Base-by-base conservation (phyloP, 2,797 vertebrate species). In the Momotus momota region DNA sequence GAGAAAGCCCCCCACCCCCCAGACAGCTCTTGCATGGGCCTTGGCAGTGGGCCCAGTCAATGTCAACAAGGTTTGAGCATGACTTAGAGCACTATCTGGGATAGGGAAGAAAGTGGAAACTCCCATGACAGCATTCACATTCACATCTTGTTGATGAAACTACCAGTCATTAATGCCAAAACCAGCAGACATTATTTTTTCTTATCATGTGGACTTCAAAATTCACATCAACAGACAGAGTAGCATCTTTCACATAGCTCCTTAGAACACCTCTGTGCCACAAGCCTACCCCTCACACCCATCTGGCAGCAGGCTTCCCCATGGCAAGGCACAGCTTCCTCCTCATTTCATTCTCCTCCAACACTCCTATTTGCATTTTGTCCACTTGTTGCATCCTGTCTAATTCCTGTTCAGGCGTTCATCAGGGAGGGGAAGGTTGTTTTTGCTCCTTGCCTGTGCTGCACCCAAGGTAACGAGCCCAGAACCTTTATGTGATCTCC, bases 341-440 rank as follows among this genome's bases (percentile, higher is more conserved):
- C 75, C 72, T 94, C 79, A 91, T 96, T 94, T 93, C 77, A 93
- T 94, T 94, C 58, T 95, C 74, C 89, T 96, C 91, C 86, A 95
- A 45, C 93, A 80, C 90, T 96, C 96, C 84, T 58, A 93, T 89
- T 94, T 88, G 66, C 48, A 12, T 94, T 95, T 79, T 90, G 93
- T 88, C 95, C 96, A 90, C 95, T 94, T 97, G 96, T 95, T 96
- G 77, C 85, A 91, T 96, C 96, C 96, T 97, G 96, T 75, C 96
- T 96, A 48, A 94, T 94, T 96, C 95, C 93, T 97, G 96, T 91
- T 95, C 82, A 88, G 91, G 73, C 89, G 3, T 60, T 96, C 11
- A 2, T 75, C 90, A 94, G 80, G 92, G 94, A 95, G 86, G 82
- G 82, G 91, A 88, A 75, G 88, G 93, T 88, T 96, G 94, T 94